These are phyloP conservation scores for Synodontis membranacea DNA, from an alignment of 2,113 vertebrate species.

Conservation along the genomic window DNA sequence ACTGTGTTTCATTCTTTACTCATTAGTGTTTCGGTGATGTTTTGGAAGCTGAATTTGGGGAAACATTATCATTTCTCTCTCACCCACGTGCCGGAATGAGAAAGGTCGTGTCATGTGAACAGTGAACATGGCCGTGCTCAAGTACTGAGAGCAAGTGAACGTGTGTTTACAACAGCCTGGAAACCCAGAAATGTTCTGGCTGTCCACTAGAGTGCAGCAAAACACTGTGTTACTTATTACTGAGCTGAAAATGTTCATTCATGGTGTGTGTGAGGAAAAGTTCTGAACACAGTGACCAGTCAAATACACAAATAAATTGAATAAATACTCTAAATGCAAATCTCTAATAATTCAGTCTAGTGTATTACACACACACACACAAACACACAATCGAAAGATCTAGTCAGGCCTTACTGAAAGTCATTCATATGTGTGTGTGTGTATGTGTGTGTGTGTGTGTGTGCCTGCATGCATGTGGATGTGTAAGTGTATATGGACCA, in stretches of 20 bases:
- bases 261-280: background rate
- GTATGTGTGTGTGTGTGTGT: background rate
- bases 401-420: background rate
- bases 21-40: background rate
- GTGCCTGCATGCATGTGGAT: background rate
- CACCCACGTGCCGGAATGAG: background rate
- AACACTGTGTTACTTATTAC: background rate
- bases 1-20: background rate
- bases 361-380: conserved; percentile 3
- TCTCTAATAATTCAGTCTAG: background rate
- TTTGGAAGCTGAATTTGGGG: background rate
- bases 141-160: background rate
- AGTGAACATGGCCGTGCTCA: background rate
- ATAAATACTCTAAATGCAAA: background rate
- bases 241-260: background rate
- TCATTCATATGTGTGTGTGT: background rate
- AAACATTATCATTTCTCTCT: background rate
- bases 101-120: too few species aligned
- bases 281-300: background rate
- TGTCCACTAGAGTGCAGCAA: conserved; percentile 31
- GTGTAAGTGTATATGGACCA: conserved; percentile 17
- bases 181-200: background rate
- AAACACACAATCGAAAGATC: background rate
- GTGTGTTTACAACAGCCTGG: too few species aligned
- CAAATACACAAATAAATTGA: background rate